Evolutionary conservation across 2,113 vertebrate genomes (phyloP), one percentile per base, ranked within the genome.

Genomic region (Otus sunia): DNA sequence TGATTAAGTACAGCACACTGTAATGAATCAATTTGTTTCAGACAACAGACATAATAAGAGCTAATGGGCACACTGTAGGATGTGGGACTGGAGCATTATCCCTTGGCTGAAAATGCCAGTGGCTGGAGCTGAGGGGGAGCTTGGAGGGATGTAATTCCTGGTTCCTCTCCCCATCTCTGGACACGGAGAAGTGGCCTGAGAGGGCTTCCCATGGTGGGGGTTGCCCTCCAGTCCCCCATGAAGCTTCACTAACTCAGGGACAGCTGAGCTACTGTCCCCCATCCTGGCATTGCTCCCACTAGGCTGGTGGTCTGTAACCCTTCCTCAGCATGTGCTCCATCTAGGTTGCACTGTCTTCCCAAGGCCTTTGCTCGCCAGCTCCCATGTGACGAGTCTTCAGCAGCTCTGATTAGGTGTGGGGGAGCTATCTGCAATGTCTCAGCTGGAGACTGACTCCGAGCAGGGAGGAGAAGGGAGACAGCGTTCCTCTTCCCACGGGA

Each of bases 21-120:
- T 94, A 94, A 97, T 91, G 83, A 95, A 97, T 91, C 95, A 81
- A 75, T 97, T 97, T 94, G 91, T 89, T 97, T 91, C 94, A 79
- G 86, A 96, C 96, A 97, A 96, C 64, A 72, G 96, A 56, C 29
- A 2, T 92, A 96, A 96, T 95, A 94, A 96, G 83, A 92, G 86
- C 73, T 78, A 84, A 85, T 62, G 79, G 60, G 74, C 79, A 72
- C 36, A 12, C 86, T 5, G 2, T 20, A 52, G 80, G 60, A 75
- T 27, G 47, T 0, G 0, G 60, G 83, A 39, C 72, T 59, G 59
- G 56, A 86, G 32, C 43, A 4, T 80, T 39, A 4, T 60, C 83
- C 78, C 55, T 83, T 3, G 0, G 3, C 36, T 11, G 1, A 4
- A 71, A 49, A 14, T 1, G 6, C 9, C 2, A 0, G 27, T 36